Percentiles rank a stretch among this genome's conserved stretches.
These are phyloP conservation scores for Poliocrania exsul DNA, from an alignment of 2,797 vertebrate genomes.

Conservation along the genomic window DNA sequence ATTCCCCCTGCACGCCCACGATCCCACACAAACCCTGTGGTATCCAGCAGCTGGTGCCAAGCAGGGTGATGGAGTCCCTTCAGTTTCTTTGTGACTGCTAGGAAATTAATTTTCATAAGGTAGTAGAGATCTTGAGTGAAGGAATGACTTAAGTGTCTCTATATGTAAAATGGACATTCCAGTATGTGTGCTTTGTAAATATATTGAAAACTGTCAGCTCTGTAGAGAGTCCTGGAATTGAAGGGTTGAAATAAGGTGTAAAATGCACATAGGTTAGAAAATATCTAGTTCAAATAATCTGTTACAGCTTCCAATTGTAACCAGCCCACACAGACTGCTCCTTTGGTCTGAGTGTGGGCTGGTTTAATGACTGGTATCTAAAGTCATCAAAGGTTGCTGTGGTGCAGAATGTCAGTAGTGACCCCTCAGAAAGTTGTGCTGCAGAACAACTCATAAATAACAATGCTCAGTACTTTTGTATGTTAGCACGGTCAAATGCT, in stretches of 20 bases:
- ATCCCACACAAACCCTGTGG: accelerated
- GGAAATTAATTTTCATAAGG: accelerated
- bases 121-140: background rate
- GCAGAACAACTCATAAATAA: background rate
- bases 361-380: background rate
- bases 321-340: background rate
- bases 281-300: background rate
- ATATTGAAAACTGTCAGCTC: background rate
- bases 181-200: background rate
- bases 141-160: background rate
- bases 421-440: background rate
- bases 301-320: background rate
- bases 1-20: accelerated
- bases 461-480: background rate
- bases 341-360: background rate
- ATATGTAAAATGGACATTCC: background rate
- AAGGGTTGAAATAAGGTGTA: background rate
- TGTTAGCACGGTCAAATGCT: background rate
- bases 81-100: background rate
- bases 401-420: background rate
- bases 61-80: background rate
- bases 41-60: background rate
- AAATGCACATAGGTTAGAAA: background rate
- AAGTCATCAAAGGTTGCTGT: accelerated
- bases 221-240: background rate